A percentile compares a stretch with the other conserved stretches of the same genome.
Evolutionary conservation across 2,888 invertebrate genomes (phyloP).

Genomic region (Melanostoma mellinum): DNA sequence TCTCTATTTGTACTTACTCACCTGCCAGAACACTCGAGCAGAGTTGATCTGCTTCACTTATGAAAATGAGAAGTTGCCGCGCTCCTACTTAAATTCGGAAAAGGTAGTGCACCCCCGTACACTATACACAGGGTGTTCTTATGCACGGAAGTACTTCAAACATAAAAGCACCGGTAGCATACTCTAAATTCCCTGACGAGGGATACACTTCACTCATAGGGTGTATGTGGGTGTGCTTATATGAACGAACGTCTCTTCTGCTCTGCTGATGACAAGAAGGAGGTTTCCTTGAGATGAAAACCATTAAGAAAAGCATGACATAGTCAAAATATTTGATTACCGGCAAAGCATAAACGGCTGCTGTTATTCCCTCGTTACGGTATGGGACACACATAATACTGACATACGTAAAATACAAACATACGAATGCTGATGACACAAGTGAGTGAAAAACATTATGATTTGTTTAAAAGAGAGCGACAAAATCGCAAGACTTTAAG

Average conservation of each 20-base stretch:
- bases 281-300: neutral
- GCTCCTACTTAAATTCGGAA: neutral
- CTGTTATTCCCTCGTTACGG: conserved; percentile 53
- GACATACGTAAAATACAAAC: conserved; percentile 9
- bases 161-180: conserved; percentile 40
- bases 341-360: conserved; percentile 40
- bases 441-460: conserved; percentile 4
- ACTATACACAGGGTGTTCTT: conserved; percentile 41
- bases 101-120: neutral
- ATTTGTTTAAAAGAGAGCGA: neutral
- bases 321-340: conserved; percentile 57
- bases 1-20: conserved; percentile 4
- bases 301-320: conserved; percentile 42
- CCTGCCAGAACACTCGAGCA: conserved; percentile 28
- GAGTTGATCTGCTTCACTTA: conserved; percentile 59
- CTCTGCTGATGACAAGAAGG: neutral
- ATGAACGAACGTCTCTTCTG: neutral
- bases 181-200: conserved; percentile 26
- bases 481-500: neutral
- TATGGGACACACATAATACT: neutral
- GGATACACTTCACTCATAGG: neutral
- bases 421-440: neutral
- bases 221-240: neutral
- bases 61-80: conserved; percentile 49
- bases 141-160: conserved; percentile 56